Percentiles rank a stretch among this genome's conserved stretches.
phyloP scores from a whole-genome alignment of 2,113 vertebrate genomes.

The Hyla sarda region DNA sequence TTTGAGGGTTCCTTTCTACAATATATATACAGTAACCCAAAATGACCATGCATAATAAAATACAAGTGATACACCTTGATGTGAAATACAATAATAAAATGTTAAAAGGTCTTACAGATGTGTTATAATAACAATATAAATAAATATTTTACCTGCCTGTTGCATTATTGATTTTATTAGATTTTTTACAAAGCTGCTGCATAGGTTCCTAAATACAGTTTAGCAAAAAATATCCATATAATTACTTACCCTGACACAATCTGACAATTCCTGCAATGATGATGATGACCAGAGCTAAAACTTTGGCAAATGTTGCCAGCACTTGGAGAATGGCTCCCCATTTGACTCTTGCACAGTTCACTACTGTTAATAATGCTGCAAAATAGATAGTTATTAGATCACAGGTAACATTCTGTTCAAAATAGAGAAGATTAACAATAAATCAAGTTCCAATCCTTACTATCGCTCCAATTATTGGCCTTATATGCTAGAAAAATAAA shows the following conservation, averaged over 20 bases:
- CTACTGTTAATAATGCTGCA: conserved; percentile 75
- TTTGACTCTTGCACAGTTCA: conserved; percentile 82
- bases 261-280: conserved; percentile 76
- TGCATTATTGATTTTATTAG: too few species aligned
- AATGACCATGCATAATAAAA: too few species aligned
- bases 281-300: conserved; percentile 79
- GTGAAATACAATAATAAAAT: too few species aligned
- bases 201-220: neutral
- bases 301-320: conserved; percentile 79
- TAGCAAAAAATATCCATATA: neutral
- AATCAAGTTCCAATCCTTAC: neutral
- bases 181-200: too few species aligned
- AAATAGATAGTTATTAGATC: neutral
- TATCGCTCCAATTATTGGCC: neutral
- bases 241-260: conserved; percentile 74
- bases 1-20: too few species aligned
- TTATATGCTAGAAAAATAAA: too few species aligned
- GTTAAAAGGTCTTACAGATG: too few species aligned
- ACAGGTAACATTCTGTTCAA: neutral
- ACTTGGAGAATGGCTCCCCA: conserved; percentile 82
- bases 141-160: too few species aligned
- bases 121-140: too few species aligned
- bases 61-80: too few species aligned
- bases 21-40: too few species aligned
- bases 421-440: neutral